These are phyloP conservation scores for Emydocephalus ijimae DNA, from an alignment of 2,113 vertebrate species.

Conservation along the genomic window DNA sequence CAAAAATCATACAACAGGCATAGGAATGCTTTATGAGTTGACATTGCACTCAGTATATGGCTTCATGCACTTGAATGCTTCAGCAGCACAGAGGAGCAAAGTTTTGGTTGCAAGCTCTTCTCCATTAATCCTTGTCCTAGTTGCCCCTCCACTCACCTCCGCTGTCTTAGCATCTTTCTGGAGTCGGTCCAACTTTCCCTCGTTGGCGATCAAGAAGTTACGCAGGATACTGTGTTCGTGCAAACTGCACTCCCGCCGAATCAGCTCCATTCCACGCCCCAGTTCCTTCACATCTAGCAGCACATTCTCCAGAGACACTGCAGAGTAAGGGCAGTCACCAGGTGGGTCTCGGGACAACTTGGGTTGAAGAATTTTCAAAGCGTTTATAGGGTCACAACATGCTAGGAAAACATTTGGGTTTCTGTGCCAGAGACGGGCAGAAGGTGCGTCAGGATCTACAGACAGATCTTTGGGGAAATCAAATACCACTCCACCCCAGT, in stretches of 20 bases:
- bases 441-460: background rate
- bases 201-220: constrained; percentile 80
- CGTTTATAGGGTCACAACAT: background rate
- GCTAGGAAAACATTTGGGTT: background rate
- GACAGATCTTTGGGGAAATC: background rate
- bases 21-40: no score
- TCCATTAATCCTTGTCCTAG: background rate
- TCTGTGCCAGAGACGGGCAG: background rate
- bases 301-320: constrained; percentile 96
- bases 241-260: constrained; percentile 85
- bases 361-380: no score
- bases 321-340: constrained; percentile 5
- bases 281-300: constrained; percentile 92
- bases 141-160: constrained; percentile 69
- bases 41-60: background rate
- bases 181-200: constrained; percentile 87
- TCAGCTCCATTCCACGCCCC: constrained; percentile 92
- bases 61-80: no score
- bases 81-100: no score
- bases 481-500: background rate
- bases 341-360: background rate
- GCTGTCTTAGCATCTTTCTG: constrained; percentile 88
- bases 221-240: constrained; percentile 88
- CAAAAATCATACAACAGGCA: background rate
- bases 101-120: background rate